Evolutionary conservation across 2,888 invertebrate genomes (phyloP), one percentile per base, ranked within the genome.

Genomic region (Theretra japonica): DNA sequence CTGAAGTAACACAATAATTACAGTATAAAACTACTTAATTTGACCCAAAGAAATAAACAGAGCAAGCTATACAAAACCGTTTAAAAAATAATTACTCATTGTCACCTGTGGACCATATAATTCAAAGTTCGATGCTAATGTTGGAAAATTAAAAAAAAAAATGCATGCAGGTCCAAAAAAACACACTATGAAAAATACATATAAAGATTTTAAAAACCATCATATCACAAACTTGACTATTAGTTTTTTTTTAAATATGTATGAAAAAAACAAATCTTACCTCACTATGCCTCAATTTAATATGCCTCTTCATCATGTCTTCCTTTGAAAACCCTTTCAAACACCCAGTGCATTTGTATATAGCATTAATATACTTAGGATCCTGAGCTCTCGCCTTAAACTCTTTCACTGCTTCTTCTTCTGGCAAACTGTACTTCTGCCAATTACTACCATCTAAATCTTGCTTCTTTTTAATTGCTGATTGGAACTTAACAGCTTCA

Each of bases 311-410:
- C 70, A 90, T 74, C 83, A 90, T 92, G 59, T 90, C 88, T 41
- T 87, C 87, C 72, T 88, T 88, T 0, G 91, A 90, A 73, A 92
- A 92, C 2, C 90, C 86, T 72, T 87, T 92, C 53, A 78, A 87
- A 72, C 92, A 92, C 60, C 86, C 85, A 4, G 77, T 78, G 73
- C 92, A 92, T 76, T 89, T 86, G 71, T 81, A 88, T 2, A 83
- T 77, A 0, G 91, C 89, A 1, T 83, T 76, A 50, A 85, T 72
- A 75, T 90, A 93, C 73, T 88, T 90, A 0, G 83, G 76, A 73
- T 88, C 83, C 4, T 82, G 80, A 0, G 85, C 84, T 75, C 83
- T 86, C 2, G 79, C 82, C 70, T 80, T 81, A 72, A 93, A 93
- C 72, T 86, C 86, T 73, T 83, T 83, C 4, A 90, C 48, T 1